Base-by-base conservation (phyloP, 2,113 vertebrate species). In the Gymnorhina tibicen region DNA sequence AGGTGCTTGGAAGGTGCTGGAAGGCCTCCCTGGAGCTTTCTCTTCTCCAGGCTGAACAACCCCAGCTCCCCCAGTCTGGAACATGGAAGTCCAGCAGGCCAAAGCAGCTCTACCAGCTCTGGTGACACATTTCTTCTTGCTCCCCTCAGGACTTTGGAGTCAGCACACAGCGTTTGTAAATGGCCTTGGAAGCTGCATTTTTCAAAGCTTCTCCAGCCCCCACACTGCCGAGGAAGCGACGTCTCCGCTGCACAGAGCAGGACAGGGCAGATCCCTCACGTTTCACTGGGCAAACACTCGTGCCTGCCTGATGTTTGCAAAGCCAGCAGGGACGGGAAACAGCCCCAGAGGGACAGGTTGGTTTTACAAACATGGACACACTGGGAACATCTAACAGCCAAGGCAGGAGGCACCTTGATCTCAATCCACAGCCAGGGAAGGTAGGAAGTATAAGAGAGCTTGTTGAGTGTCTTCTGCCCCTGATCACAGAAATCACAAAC, bases 141-240 rank as follows among this genome's bases (percentile, higher is more conserved):
- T 72, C 35, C 64, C 24, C 16, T 56, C 33, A 64, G 47, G 52
- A 67, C 35, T 37, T 0, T 33, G 32, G 26, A 56, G 10, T 32
- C 64, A 63, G 63, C 16, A 42, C 11, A 13, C 19, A 39, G 33
- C 0, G 2, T 49, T n/a, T 79, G 22, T 17, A 82, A 21, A n/a
- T 20, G 15, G 3, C 24, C 58, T 59, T 39, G 62, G 39, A 86
- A 35, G 33, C 50, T 84, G 19, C 30, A 11, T n/a, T 94, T 76
- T n/a, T 58, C 10, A 2, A 66, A 83, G 10, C 39, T 11, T 58
- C 67, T 63, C 19, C n/a, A 67, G 50, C 47, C 35, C 20, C 11
- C 3, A 3, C 4, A 0, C 8, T 55, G 44, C 62, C 2, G 3
- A 77, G 87, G 59, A 69, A 55, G 67, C 0, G 3, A 35, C 1